These are phyloP conservation scores for Candoia aspera DNA, from an alignment of 2,113 vertebrate genomes.

Conservation along the genomic window DNA sequence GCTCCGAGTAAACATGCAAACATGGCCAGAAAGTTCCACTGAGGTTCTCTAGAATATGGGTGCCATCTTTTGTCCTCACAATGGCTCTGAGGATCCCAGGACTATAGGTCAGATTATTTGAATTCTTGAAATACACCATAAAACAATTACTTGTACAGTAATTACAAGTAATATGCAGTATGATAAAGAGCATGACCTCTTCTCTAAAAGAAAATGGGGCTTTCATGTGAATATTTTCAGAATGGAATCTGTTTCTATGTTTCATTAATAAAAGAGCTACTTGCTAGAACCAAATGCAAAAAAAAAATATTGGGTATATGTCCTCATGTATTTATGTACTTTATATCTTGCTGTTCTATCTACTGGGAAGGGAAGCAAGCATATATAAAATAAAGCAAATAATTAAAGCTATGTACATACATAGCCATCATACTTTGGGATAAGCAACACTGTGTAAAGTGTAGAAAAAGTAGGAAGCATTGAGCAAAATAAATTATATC, in stretches of 20 bases:
- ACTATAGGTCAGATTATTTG: neutral
- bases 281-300: neutral
- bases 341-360: neutral
- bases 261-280: neutral
- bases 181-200: too few relatives aligned
- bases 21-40: neutral
- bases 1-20: neutral
- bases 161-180: neutral
- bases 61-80: neutral
- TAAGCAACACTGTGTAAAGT: too few relatives aligned
- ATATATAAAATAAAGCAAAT: neutral
- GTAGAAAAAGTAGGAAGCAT: too few relatives aligned
- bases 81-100: neutral
- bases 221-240: neutral
- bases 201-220: neutral
- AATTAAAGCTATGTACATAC: neutral
- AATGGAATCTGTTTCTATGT: neutral
- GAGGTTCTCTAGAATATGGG: neutral
- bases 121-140: neutral
- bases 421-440: too few relatives aligned
- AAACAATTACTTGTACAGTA: neutral
- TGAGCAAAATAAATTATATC: too few relatives aligned
- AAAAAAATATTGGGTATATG: neutral
- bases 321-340: neutral
- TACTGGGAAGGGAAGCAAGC: neutral